Evolutionary conservation across 2,113 vertebrate genomes (phyloP).

Genomic region (Grammomys dolichurus): DNA sequence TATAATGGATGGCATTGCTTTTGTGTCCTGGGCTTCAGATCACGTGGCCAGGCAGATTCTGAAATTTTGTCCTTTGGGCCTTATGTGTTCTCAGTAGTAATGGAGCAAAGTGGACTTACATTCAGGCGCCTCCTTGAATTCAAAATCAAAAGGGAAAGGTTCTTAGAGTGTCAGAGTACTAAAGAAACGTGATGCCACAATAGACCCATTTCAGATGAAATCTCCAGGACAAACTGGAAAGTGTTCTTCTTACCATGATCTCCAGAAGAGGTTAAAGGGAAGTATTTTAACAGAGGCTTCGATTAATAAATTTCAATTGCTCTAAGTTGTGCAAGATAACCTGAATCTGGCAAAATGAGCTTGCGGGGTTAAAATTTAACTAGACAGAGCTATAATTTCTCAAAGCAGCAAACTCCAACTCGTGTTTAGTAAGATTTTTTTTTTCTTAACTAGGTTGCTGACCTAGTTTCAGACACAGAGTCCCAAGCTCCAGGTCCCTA

Average conservation of each 20-base stretch:
- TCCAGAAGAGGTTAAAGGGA: neutral
- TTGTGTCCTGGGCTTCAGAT: slow-evolving; percentile 64
- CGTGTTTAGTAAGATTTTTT: slow-evolving; percentile 39
- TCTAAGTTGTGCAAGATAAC: neutral
- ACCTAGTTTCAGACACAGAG: slow-evolving; percentile 73
- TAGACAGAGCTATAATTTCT: slow-evolving; percentile 15
- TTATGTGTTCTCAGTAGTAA: slow-evolving; percentile 55
- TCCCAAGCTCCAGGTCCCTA: slow-evolving; percentile 52
- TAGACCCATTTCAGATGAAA: slow-evolving; percentile 22
- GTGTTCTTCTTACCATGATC: neutral
- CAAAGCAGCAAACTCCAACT: slow-evolving; percentile 62
- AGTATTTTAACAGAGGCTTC: slow-evolving; percentile 16
- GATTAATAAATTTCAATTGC: slow-evolving; percentile 39
- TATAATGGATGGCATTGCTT: slow-evolving; percentile 40
- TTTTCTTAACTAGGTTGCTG: slow-evolving; percentile 52
- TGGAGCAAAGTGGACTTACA: slow-evolving; percentile 48
- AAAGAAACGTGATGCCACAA: neutral
- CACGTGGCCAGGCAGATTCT: neutral
- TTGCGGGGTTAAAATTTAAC: slow-evolving; percentile 37
- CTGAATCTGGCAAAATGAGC: slow-evolving; percentile 25
- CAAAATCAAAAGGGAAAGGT: slow-evolving; percentile 24
- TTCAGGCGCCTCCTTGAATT: slow-evolving; percentile 57
- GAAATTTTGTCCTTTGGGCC: slow-evolving; percentile 34
- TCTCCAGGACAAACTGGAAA: neutral
- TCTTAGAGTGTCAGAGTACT: slow-evolving; percentile 29